Percentiles rank a stretch among this genome's conserved stretches.
Evolutionary conservation across 2,797 vertebrate genomes (phyloP).

Genomic region (Coreius guichenoti): DNA sequence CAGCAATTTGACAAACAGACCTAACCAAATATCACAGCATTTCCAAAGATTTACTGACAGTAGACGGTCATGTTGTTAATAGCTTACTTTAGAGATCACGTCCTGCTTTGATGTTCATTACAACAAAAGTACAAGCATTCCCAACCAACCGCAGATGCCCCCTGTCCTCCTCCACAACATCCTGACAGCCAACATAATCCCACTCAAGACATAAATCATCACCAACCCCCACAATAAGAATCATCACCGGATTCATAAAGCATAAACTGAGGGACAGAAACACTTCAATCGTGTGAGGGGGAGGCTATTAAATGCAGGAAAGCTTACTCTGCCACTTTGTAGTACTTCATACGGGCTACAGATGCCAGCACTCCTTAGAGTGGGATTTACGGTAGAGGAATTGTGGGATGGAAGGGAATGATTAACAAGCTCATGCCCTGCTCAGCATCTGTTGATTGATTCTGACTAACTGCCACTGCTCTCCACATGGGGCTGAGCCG

Average conservation of each 20-base stretch:
- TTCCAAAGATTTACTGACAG: constrained; percentile 3
- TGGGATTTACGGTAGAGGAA: constrained; percentile 36
- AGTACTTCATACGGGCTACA: constrained; percentile 35
- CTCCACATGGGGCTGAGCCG: not conserved
- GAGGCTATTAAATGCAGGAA: constrained; percentile 26
- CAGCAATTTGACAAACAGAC: not conserved
- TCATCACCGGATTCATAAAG: constrained; percentile 51
- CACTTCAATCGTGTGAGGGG: constrained; percentile 29
- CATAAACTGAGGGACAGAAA: constrained; percentile 51
- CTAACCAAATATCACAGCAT: constrained; percentile 12
- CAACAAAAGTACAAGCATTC: constrained; percentile 41
- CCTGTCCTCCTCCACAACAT: constrained; percentile 44
- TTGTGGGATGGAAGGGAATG: constrained; percentile 21
- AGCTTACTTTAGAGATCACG: constrained; percentile 36
- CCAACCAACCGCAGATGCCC: constrained; percentile 19
- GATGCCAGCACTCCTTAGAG: constrained; percentile 31
- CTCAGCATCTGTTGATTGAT: constrained; percentile 40
- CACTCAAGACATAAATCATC: constrained; percentile 48
- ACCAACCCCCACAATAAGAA: constrained; percentile 35
- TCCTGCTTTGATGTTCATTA: constrained; percentile 50
- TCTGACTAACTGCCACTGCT: constrained; percentile 18
- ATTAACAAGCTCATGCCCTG: constrained; percentile 25
- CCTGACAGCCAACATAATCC: constrained; percentile 42
- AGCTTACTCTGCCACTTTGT: constrained; percentile 38
- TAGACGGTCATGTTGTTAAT: constrained; percentile 32